phyloP scores from a whole-genome alignment of 2,888 invertebrate species.

The Drosophila monieri region DNA sequence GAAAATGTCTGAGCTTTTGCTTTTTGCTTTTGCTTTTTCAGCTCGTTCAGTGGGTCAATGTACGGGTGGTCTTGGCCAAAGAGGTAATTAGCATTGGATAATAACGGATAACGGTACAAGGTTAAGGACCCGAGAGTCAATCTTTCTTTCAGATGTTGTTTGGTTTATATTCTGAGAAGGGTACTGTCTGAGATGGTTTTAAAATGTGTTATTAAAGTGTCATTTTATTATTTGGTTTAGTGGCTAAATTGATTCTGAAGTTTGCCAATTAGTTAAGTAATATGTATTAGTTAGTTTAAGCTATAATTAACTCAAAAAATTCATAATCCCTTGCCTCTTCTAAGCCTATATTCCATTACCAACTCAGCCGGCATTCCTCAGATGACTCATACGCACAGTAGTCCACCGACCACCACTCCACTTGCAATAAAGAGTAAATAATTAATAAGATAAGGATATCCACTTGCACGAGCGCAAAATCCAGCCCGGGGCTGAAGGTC shows the following conservation, averaged over 20 bases:
- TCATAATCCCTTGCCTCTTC: neutral
- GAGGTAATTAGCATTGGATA: constrained; percentile 28
- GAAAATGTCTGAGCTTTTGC: neutral
- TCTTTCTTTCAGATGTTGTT: neutral
- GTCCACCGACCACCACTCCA: constrained; percentile 39
- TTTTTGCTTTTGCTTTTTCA: neutral
- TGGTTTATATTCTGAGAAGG: neutral
- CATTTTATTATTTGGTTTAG: neutral
- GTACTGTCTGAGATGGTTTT: constrained; percentile 5
- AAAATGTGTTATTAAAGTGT: neutral
- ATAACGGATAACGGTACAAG: constrained; percentile 15
- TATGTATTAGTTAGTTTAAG: too few relatives aligned
- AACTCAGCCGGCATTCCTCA: constrained; percentile 4
- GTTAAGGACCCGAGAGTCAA: constrained; percentile 4
- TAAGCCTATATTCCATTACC: neutral
- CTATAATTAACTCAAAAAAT: too few relatives aligned
- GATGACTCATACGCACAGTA: constrained; percentile 61
- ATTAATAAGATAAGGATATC: constrained; percentile 71
- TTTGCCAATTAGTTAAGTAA: too few relatives aligned
- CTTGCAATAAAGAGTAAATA: constrained; percentile 45
- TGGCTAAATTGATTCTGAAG: too few relatives aligned
- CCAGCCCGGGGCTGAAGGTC: constrained; percentile 72
- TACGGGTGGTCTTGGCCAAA: constrained; percentile 27
- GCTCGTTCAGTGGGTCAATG: constrained; percentile 56
- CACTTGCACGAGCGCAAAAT: constrained; percentile 44